These are phyloP conservation scores for Rhegmatorhina hoffmannsi DNA, from an alignment of 2,113 vertebrate species.

Conservation along the genomic window DNA sequence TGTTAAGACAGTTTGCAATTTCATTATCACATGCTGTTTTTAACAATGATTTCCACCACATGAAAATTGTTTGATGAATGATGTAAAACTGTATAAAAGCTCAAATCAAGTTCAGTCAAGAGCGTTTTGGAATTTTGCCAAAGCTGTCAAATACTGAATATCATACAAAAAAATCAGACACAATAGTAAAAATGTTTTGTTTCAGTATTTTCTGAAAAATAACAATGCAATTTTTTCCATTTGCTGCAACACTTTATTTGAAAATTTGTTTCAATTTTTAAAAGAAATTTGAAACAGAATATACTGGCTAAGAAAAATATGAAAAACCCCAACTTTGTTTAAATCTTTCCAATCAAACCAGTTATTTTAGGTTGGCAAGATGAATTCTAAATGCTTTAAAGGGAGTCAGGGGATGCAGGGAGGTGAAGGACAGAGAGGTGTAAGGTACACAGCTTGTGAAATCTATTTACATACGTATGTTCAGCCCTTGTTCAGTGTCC, in stretches of 20 bases:
- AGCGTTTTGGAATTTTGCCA: neutral
- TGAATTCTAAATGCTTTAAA: neutral
- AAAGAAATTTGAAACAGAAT: neutral
- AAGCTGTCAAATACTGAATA: neutral
- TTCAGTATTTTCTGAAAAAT: neutral
- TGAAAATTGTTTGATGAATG: neutral
- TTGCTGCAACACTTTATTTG: neutral
- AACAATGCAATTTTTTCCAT: neutral
- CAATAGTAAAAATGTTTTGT: neutral
- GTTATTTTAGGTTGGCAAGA: neutral
- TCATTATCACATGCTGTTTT: neutral
- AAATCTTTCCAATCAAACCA: neutral
- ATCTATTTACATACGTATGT: neutral
- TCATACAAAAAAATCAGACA: neutral
- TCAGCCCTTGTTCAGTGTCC: neutral
- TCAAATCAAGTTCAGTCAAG: neutral
- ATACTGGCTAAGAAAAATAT: neutral
- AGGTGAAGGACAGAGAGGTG: neutral
- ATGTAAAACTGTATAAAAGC: neutral
- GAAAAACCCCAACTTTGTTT: neutral
- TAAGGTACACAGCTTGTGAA: neutral
- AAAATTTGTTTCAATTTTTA: neutral
- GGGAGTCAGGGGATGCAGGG: rapidly evolving
- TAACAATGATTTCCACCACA: neutral
- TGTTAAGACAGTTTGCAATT: neutral